Evolutionary conservation across 2,797 vertebrate species (phyloP), one percentile per base, ranked within the genome.

Genomic region (Nannoperca obscura): DNA sequence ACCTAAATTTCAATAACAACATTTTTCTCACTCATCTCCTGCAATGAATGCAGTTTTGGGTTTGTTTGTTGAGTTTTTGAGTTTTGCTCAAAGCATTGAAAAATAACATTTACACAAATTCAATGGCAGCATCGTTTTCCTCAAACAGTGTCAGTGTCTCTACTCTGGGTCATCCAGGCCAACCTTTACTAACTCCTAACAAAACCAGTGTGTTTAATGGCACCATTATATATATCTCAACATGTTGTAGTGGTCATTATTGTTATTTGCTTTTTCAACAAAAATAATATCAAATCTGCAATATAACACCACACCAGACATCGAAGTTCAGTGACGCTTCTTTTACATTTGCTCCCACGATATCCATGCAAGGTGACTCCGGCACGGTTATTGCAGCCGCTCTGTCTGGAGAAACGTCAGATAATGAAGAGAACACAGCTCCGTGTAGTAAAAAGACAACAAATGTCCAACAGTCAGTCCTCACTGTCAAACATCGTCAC

Each of bases 261-360:
- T n/a, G 19, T 38, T 52, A 14, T 65, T 52, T 50, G 7, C 14
- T 65, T 60, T 61, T 76, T 46, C 2, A n/a, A 38, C 13, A 55
- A 20, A 20, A 17, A 30, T 42, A 4, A 63, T 0, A 52, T 34
- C 0, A 52, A 19, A 53, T 10, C 30, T 44, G 46, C 19, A 12
- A 12, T 46, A 4, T 46, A 9, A 36, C n/a, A 36, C n/a, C 3
- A 4, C 12, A 3, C 42, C 17, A 17, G 22, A 36, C 5, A 9
- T 7, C 7, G 7, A 40, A 24, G 3, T 65, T 27, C 6, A 54
- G 24, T 40, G 10, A 27, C 14, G 9, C 34, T 34, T 34, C 32
- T 20, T 24, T 14, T 27, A 27, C 5, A 34, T 5, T 3, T 49
- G 10, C 42, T 49, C 20, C 27, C 32, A 15, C 7, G 32, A 46